phyloP scores from a whole-genome alignment of 2,113 vertebrate species.

The Misgurnus mizolepis region DNA sequence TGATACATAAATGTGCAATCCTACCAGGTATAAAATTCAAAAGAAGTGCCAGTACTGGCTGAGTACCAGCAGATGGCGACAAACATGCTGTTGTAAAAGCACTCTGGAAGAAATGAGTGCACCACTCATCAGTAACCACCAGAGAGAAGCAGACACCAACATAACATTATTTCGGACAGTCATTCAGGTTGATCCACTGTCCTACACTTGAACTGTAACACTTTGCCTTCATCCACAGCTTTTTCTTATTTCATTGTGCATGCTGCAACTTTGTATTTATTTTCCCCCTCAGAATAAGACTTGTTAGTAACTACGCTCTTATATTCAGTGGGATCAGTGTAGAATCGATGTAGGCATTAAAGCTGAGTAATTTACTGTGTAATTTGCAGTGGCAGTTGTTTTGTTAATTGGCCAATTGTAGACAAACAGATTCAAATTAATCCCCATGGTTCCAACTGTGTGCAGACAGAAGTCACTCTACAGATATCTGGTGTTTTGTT shows the following conservation, averaged over 20 bases:
- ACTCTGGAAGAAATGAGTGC: not conserved
- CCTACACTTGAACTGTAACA: not conserved
- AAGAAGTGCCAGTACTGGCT: not conserved
- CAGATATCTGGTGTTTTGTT: not conserved
- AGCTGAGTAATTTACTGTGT: not conserved
- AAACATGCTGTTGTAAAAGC: not conserved
- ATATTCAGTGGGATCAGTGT: no score
- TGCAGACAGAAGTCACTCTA: not conserved
- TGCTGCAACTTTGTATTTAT: no score
- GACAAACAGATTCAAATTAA: not conserved
- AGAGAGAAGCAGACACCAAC: not conserved
- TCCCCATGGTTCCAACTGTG: not conserved
- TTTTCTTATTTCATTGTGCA: no score
- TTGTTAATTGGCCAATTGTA: not conserved
- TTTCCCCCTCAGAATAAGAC: no score
- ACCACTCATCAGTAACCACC: not conserved
- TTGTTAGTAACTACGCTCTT: not conserved
- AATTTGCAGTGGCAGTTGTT: not conserved
- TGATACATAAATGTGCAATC: not conserved
- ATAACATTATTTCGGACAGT: no score
- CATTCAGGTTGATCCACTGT: not conserved
- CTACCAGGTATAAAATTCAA: not conserved
- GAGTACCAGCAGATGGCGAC: conserved; percentile 4
- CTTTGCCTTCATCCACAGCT: not conserved
- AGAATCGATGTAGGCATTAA: not conserved